phyloP scores from a whole-genome alignment of 2,113 vertebrate genomes.

The Pollachius pollachius region DNA sequence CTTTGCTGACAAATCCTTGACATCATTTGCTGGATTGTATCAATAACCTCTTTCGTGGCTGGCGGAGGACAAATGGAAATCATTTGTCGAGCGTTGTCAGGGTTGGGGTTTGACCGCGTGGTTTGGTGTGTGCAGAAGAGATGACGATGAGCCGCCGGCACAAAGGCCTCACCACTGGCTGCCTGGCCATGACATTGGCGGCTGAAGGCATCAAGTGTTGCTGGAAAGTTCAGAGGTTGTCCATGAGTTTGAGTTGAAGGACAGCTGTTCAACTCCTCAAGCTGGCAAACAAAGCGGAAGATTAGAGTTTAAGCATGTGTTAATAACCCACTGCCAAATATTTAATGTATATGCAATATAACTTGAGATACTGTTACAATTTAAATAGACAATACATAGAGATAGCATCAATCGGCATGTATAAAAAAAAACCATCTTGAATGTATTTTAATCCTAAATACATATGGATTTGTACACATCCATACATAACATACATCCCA shows the following conservation, averaged over 20 bases:
- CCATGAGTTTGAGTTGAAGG: conserved; percentile 4
- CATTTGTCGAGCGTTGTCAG: conserved; percentile 92
- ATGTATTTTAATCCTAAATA: conserved; percentile 46
- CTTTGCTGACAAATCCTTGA: conserved; percentile 96
- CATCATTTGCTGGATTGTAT: conserved; percentile 93
- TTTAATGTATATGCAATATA: too few relatives aligned
- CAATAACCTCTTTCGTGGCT: conserved; percentile 89
- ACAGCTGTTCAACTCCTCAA: conserved; percentile 75
- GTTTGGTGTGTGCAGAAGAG: conserved; percentile 20
- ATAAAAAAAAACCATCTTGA: conserved; percentile 33
- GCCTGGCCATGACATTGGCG: conserved; percentile 81
- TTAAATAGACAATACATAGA: not conserved
- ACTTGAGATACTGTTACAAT: too few relatives aligned
- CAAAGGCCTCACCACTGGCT: conserved; percentile 79
- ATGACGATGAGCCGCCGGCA: conserved; percentile 62
- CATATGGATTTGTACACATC: conserved; percentile 34
- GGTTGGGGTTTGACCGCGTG: conserved; percentile 40
- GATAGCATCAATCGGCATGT: conserved; percentile 26
- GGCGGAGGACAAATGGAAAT: conserved; percentile 96
- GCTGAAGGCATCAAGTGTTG: conserved; percentile 83
- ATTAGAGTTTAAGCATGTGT: too few relatives aligned
- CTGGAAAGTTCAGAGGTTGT: conserved; percentile 87
- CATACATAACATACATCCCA: conserved; percentile 29
- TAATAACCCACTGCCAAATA: too few relatives aligned
- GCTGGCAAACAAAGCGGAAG: not conserved